Evolutionary conservation across 1,140 invertebrate genomes (phyloP), one percentile per base, ranked within the genome.

Genomic region (Drosophila orosa): DNA sequence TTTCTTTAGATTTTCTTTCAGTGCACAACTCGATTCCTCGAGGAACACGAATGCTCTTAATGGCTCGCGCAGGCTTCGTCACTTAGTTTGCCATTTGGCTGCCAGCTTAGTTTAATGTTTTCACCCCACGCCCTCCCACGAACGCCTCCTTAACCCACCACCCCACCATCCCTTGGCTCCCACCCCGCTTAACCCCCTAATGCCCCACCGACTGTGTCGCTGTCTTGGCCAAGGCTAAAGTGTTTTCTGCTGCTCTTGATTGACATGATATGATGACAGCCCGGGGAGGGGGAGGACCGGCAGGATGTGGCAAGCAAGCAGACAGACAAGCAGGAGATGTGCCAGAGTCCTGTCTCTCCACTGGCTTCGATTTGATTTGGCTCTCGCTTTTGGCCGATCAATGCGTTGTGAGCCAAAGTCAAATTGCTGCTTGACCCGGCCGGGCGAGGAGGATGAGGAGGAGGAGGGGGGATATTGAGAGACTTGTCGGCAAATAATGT

Each of bases 51-150:
- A 58, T 74, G 74, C 74, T 66, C 72, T 74, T 75, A 75, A 66
- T 74, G 73, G 71, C 55, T 59, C 33, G 40, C 54, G 71, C 72
- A 59, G 72, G 33, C 72, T 75, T 45, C 60, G 57, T 50, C 82
- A 78, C 82, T 78, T 81, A 74, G 74, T 65, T 75, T 66, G 74
- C 82, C 82, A 85, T 85, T 81, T 86, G 59, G 57, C 74, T 81
- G 78, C 65, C 78, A 82, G 74, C 82, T 86, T 86, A 82, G 82
- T 85, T 81, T 75, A 78, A 81, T 81, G 82, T 81, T 54, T 44
- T 58, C 8, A 45, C 35, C 35, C 47, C 24, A 12, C 25, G 37
- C 31, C 59, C 29, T n/a, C n/a, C 54, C 39, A 0, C 6, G 7
- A n/a, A 45, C 40, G 13, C 19, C 9, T 3, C 9, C 22, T 25